Evolutionary conservation across 92 coral and sea anemone species (phyloP).

Genomic region (Plumapathes pennacea): DNA sequence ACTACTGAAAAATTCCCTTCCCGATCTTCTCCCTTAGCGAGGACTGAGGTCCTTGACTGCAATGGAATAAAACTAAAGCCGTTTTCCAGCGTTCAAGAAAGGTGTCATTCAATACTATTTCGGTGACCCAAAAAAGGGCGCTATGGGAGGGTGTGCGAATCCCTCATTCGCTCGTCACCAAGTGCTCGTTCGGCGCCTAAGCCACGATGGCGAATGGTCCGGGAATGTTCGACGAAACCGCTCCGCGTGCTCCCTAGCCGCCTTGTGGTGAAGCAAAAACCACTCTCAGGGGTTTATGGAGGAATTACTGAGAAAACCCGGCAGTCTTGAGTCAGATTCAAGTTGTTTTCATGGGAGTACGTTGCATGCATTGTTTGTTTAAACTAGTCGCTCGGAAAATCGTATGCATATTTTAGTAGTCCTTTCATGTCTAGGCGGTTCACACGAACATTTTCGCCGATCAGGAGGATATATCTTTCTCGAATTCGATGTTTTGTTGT

Average conservation of each 20-base stretch:
- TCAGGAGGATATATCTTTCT: slow-evolving; percentile 3
- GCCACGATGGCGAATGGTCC: slow-evolving; percentile 88
- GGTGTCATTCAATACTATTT: slow-evolving; percentile 99
- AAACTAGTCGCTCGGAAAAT: slow-evolving; percentile 98
- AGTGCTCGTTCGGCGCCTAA: slow-evolving; percentile 94
- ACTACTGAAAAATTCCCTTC: slow-evolving; percentile 23
- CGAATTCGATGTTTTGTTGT: slow-evolving; percentile 38
- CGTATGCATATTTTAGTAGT: slow-evolving; percentile 97
- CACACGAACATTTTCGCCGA: slow-evolving; percentile 29
- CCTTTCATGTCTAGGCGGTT: slow-evolving; percentile 77
- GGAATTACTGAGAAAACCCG: slow-evolving; percentile 68
- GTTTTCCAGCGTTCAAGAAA: slow-evolving; percentile 82
- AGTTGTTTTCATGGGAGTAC: slow-evolving; percentile 81
- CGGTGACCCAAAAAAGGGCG: slow-evolving; percentile 98
- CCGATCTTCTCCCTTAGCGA: slow-evolving; percentile 6
- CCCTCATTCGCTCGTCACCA: slow-evolving; percentile 94
- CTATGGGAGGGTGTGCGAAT: slow-evolving; percentile 98
- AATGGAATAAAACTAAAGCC: slow-evolving; percentile 77
- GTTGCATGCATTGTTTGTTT: slow-evolving; percentile 93
- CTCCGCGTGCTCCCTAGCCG: slow-evolving; percentile 15
- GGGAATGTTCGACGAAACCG: slow-evolving; percentile 27
- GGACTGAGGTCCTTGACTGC: slow-evolving; percentile 27
- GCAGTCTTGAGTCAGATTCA: slow-evolving; percentile 72
- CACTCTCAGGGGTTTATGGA: slow-evolving; percentile 62
- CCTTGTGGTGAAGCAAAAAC: slow-evolving; percentile 28